Percentiles rank a stretch among this genome's conserved stretches.
These are phyloP conservation scores for Operophtera brumata DNA, from an alignment of 2,888 invertebrate genomes.

Conservation along the genomic window DNA sequence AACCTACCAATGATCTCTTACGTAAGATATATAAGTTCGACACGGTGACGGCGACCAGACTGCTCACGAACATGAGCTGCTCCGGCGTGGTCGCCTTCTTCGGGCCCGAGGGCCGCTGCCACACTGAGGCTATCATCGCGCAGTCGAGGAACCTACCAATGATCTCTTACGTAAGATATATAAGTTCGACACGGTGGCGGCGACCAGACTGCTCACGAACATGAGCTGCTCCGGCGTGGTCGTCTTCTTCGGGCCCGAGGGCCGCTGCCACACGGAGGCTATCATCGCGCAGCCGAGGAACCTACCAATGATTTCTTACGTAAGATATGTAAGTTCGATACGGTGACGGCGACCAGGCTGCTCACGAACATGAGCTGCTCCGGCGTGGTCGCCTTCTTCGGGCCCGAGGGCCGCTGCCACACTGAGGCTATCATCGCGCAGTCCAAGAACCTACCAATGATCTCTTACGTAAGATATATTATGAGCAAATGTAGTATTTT, in stretches of 20 bases:
- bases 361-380: slow-evolving; percentile 95
- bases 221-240: slow-evolving; percentile 95
- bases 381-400: slow-evolving; percentile 95
- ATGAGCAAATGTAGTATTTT: too few relatives aligned
- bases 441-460: slow-evolving; percentile 96
- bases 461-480: slow-evolving; percentile 92
- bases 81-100: slow-evolving; percentile 95
- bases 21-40: slow-evolving; percentile 90
- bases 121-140: slow-evolving; percentile 96
- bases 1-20: slow-evolving; percentile 98
- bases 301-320: slow-evolving; percentile 98
- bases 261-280: slow-evolving; percentile 95
- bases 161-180: slow-evolving; percentile 95
- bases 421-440: slow-evolving; percentile 98
- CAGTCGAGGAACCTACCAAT: slow-evolving; percentile 97
- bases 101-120: slow-evolving; percentile 96
- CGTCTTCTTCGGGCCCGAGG: slow-evolving; percentile 98
- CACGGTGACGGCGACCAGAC: slow-evolving; percentile 89
- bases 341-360: slow-evolving; percentile 89
- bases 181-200: slow-evolving; percentile 89
- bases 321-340: slow-evolving; percentile 89
- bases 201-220: slow-evolving; percentile 91
- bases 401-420: slow-evolving; percentile 95
- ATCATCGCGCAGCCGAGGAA: slow-evolving; percentile 96
- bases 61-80: slow-evolving; percentile 95